Base-by-base conservation (phyloP, 2,113 vertebrate genomes). In the Monarcha castaneiventris region DNA sequence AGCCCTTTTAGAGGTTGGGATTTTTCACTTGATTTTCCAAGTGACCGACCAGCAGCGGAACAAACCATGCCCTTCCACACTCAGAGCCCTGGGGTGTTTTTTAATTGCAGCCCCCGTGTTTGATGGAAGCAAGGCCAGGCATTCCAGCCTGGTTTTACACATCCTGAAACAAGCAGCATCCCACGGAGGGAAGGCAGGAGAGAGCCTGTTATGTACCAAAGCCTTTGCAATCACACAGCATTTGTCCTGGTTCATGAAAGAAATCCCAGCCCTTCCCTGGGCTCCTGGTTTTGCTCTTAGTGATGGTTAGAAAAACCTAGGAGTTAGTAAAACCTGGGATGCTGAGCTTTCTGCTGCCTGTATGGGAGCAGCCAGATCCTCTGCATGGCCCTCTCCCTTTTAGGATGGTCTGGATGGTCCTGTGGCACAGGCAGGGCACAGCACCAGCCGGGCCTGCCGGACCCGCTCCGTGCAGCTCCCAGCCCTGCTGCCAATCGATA, bases 401-500 rank as follows among this genome's bases (percentile, higher is more conserved):
- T 14, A 25, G 75, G 35, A 7, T 10, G 54, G 16, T 22, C 39
- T 1, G 3, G 56, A 3, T 4, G 63, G 75, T 68, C 58, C 78
- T 37, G 7, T 1, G 46, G 58, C 16, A 33, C 10, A 1, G 92
- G 58, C 41, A 59, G 69, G 43, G 67, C 68, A 58, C 14, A 1
- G 75, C 26, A 48, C 6, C 76, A 8, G 5, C 5, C 3, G 0
- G 44, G 43, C 8, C 41, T 49, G 54, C 49, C 1, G 0, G 52
- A 18, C 21, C 51, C 37, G 6, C 7, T 4, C 23, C 1, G 1
- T 1, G 29, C 20, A 1, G 87, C 91, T 91, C 44, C 77, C 74
- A 3, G 83, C 83, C 43, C 82, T 55, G 87, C 79, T 51, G 79
- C 75, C 87, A 22, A 96, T 97, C 93, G 10, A 97, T 96, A 58